Base-by-base conservation (phyloP, 2,113 vertebrate genomes). In the Xiphias gladius region DNA sequence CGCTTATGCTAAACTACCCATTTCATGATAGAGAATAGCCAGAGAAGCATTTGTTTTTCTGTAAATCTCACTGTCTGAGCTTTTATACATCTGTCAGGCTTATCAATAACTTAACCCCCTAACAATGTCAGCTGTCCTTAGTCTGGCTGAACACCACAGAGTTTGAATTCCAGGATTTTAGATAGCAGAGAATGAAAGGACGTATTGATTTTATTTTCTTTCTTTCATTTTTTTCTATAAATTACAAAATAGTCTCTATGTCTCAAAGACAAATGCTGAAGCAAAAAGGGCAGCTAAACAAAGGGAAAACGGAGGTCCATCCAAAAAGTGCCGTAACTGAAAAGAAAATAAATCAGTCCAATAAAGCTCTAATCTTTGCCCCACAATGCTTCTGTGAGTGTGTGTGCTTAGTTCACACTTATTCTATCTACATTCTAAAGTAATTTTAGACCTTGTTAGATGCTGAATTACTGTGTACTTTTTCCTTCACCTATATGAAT, bases 131-230 rank as follows among this genome's bases (percentile, higher is more conserved):
- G 70, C 54, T 84, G 73, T 82, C 68, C 58, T 84, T 58, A 37
- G 20, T 80, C 55, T 75, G 71, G 22, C 71, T 64, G 55, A 82
- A 76, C 61, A 64, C 68, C 58, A n/a, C 26, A 30, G 55, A 50
- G 30, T 68, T 70, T 82, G 57, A 84, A 68, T 81, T 3, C 32
- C 37, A 68, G 28, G 78, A 41, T 66, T 73, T 64, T 24, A 58
- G 37, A 75, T 71, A 79, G 37, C 26, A 73, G 24, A 67, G 28
- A 73, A 59, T 22, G 58, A 76, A 65, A 43, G 12, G 16, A 7
- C 10, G 0, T 87, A 89, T 89, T 87, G 80, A 89, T 91, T 90
- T 76, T 55, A 48, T 69, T 77, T 43, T 82, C 8, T 69, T 67
- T 66, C 8, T 50, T 46, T 73, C 11, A n/a, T 55, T 12, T 24